Conservation (phyloP, 2,888 invertebrate genomes). For the Neoitamus cyanurus region DNA sequence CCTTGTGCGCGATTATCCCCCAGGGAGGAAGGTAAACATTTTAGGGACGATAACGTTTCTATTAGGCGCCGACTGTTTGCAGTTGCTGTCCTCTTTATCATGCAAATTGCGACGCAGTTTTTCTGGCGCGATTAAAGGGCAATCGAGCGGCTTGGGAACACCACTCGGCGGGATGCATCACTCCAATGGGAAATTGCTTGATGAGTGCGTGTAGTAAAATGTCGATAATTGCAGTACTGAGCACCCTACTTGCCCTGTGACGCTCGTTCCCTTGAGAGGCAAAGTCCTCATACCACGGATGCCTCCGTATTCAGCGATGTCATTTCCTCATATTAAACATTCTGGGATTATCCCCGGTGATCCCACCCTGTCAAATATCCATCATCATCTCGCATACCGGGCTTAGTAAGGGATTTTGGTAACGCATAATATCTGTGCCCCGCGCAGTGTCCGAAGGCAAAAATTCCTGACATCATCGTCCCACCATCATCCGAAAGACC, state of each 20-base stretch:
- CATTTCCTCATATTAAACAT: slow-evolving; percentile 44
- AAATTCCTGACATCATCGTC: slow-evolving; percentile 26
- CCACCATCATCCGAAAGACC: background rate
- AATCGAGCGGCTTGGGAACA: slow-evolving; percentile 44
- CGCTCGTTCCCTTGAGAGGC: background rate
- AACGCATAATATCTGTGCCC: background rate
- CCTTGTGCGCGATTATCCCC: background rate
- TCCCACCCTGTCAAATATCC: slow-evolving; percentile 55
- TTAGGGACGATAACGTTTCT: slow-evolving; percentile 25
- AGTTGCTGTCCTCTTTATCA: slow-evolving; percentile 20
- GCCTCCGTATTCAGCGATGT: background rate
- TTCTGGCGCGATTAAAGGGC: slow-evolving; percentile 34
- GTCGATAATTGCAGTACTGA: background rate
- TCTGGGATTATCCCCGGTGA: slow-evolving; percentile 54
- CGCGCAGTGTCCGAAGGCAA: background rate
- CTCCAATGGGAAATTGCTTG: background rate
- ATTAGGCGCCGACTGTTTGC: slow-evolving; percentile 27
- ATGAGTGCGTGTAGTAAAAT: background rate
- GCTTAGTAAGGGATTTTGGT: slow-evolving; percentile 31
- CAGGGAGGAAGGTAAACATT: slow-evolving; percentile 24
- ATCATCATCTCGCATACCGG: slow-evolving; percentile 50
- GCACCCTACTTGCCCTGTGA: too few relatives aligned
- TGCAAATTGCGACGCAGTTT: background rate
- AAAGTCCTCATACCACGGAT: background rate
- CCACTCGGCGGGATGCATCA: background rate